Evolutionary conservation across 2,113 vertebrate species (phyloP), one percentile per base, ranked within the genome.

Genomic region (Marmota monax): DNA sequence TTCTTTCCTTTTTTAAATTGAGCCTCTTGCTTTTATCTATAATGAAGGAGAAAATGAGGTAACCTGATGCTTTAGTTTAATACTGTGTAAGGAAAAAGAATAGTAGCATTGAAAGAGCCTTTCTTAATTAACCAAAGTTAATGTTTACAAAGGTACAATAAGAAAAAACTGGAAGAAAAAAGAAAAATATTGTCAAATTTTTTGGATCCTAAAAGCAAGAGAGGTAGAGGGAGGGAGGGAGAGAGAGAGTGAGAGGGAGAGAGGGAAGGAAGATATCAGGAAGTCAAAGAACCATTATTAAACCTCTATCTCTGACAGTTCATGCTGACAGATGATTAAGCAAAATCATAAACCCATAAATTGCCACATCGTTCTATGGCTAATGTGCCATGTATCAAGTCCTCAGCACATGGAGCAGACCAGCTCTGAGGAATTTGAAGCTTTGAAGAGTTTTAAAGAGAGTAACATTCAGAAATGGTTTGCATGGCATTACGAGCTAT

Each of bases 41-140:
- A 79, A 95, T 86, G 63, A 94, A 78, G 29, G 58, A 94, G 78
- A 96, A 96, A 97, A 93, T 94, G 63, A 95, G 63, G 23, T 58
- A 78, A 77, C 37, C 34, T 76, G n/a, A 78, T 88, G n/a, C 42
- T 32, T 95, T 70, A 8, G 37, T 82, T 94, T 94, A 84, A 82
- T 77, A 69, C 42, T 89, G 37, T 32, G 10, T 84, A 42, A 95
- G 25, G 34, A 87, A 79, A 96, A 73, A 92, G 92, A 87, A 79
- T 5, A 96, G 37, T 80, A 74, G 22, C 76, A 34, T 69, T 72
- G 17, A 67, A 95, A 92, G 96, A 92, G 22, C 51, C 6, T 32
- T 88, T 83, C 74, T 88, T 93, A 84, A 77, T 77, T 90, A 92
- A 92, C 39, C 48, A 91, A 27, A 89, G 56, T 39, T 65, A 83